Evolutionary conservation across 2,113 vertebrate genomes (phyloP).

Genomic region (Sclerurus mexicanus): DNA sequence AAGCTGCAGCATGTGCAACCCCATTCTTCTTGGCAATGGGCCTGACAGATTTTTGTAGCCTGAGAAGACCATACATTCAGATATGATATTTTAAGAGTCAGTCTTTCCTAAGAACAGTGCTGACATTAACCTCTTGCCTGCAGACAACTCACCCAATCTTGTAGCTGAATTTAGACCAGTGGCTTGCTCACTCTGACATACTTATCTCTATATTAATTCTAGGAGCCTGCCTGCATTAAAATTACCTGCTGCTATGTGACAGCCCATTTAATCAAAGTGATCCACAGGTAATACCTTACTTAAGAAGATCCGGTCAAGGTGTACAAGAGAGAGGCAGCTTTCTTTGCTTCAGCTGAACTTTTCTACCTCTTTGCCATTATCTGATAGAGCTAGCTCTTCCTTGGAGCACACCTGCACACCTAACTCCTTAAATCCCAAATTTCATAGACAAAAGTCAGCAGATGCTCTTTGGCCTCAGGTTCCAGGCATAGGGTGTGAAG

Average conservation of each 20-base stretch:
- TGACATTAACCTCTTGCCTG: conserved; percentile 48
- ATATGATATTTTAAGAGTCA: conserved; percentile 46
- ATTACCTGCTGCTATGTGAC: background rate
- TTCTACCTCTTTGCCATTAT: background rate
- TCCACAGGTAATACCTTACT: background rate
- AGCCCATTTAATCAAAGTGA: background rate
- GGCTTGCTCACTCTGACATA: background rate
- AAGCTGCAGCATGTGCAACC: conserved; percentile 14
- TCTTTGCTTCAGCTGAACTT: background rate
- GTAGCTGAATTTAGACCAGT: background rate
- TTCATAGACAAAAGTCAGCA: background rate
- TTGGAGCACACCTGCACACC: background rate
- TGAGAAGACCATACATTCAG: conserved; percentile 24
- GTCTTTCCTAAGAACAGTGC: background rate
- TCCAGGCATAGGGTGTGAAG: background rate
- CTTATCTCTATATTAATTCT: background rate
- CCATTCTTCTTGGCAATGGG: conserved; percentile 4
- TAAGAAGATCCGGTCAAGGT: background rate
- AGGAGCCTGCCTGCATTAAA: background rate
- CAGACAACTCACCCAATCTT: background rate
- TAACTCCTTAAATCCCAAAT: background rate
- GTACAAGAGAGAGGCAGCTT: background rate
- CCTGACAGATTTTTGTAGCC: conserved; percentile 46
- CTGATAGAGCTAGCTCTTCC: background rate
- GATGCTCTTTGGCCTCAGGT: background rate